Conservation (phyloP, 2,797 vertebrate genomes). For the Pangasius larnaudii region DNA sequence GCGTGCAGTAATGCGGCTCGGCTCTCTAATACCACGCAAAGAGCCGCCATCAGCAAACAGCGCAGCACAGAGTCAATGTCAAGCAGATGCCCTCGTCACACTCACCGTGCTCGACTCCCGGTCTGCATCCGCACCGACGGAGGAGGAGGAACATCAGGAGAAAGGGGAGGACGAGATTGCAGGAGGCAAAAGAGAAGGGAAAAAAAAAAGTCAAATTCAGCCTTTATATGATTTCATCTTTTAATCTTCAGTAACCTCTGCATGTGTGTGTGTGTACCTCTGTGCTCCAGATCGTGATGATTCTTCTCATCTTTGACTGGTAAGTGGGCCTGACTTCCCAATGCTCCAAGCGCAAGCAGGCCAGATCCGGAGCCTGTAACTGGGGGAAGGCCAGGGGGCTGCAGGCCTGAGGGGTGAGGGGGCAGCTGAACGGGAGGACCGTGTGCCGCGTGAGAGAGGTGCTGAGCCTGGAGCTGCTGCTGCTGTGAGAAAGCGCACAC, state of each 20-base stretch:
- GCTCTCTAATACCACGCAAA: constrained; percentile 60
- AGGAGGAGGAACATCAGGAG: constrained; percentile 44
- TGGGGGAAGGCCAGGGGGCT: constrained; percentile 87
- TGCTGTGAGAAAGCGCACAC: constrained; percentile 80
- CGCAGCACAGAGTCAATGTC: constrained; percentile 56
- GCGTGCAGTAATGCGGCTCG: constrained; percentile 56
- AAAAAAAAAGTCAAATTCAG: constrained; percentile 58
- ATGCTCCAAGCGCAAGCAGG: constrained; percentile 87
- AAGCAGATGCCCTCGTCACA: constrained; percentile 57
- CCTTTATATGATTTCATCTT: background rate
- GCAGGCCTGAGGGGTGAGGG: constrained; percentile 89
- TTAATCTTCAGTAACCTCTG: background rate
- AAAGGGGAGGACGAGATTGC: constrained; percentile 51
- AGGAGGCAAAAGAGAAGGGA: constrained; percentile 56
- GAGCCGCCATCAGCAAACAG: constrained; percentile 68
- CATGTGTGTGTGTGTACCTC: constrained; percentile 76
- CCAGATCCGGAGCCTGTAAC: constrained; percentile 86
- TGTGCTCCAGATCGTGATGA: constrained; percentile 93
- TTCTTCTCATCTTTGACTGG: constrained; percentile 96
- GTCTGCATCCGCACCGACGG: constrained; percentile 77
- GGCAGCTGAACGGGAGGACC: constrained; percentile 91
- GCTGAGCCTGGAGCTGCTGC: constrained; percentile 97
- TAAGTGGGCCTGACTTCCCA: constrained; percentile 92
- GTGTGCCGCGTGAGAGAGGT: constrained; percentile 93
- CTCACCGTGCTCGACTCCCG: constrained; percentile 92